These are phyloP conservation scores for Danaus plexippus DNA, from an alignment of 1,140 invertebrate genomes.

Conservation along the genomic window DNA sequence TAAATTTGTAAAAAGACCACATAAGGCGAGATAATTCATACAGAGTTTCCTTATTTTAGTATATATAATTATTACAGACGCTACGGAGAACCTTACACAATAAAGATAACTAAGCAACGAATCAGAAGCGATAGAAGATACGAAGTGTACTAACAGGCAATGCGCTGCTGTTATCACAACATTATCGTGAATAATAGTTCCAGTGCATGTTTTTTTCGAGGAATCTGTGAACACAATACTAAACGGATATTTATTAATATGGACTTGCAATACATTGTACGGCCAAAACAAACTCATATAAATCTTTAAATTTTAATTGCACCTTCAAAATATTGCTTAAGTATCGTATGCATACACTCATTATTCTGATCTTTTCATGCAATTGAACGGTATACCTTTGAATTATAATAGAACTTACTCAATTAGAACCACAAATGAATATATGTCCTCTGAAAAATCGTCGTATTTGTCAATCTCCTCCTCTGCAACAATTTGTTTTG, in stretches of 20 bases:
- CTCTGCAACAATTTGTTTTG: not conserved
- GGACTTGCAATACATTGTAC: slow-evolving; percentile 1
- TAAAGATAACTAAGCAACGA: too few species aligned
- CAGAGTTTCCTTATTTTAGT: too few species aligned
- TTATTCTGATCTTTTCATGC: too few species aligned
- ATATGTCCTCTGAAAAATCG: slow-evolving; percentile 18
- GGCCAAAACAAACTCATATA: not conserved
- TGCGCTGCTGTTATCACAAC: slow-evolving; percentile 47
- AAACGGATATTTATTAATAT: slow-evolving; percentile 22
- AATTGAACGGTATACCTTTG: too few species aligned
- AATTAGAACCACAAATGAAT: slow-evolving; percentile 35
- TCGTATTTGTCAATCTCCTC: slow-evolving; percentile 9
- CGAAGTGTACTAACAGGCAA: slow-evolving; percentile 43
- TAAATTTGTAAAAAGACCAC: too few species aligned
- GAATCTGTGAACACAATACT: slow-evolving; percentile 41
- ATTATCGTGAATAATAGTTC: slow-evolving; percentile 45
- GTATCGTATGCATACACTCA: too few species aligned
- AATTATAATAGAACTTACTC: slow-evolving; percentile 26
- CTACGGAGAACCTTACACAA: too few species aligned
- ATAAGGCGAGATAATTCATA: too few species aligned
- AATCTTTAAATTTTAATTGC: not conserved
- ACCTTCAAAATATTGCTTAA: too few species aligned
- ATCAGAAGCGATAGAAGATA: too few species aligned
- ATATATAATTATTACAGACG: too few species aligned
- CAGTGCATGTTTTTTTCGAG: slow-evolving; percentile 37